A percentile compares a stretch with the other conserved stretches of the same genome.
Conservation (phyloP, 2,113 vertebrate genomes). For the Isurus oxyrinchus region DNA sequence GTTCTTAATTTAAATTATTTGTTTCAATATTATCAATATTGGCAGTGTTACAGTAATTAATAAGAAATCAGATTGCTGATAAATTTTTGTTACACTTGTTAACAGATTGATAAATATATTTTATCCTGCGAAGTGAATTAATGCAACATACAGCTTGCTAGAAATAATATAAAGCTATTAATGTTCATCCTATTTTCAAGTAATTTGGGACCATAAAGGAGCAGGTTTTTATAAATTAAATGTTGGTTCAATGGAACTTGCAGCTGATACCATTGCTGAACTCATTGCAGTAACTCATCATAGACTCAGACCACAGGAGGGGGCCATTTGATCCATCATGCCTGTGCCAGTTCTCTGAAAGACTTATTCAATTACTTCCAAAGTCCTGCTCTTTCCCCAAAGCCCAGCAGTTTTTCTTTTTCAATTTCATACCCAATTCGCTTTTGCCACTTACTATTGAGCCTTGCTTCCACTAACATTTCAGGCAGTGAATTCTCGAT, state of each 20-base stretch:
- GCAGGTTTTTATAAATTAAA: not conserved
- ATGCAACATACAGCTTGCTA: not conserved
- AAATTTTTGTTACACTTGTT: not conserved
- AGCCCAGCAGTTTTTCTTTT: not conserved
- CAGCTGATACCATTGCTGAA: not conserved
- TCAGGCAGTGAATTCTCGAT: not conserved
- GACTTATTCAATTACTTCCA: not conserved
- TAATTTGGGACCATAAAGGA: not conserved
- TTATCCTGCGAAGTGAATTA: not conserved
- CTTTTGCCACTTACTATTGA: not conserved
- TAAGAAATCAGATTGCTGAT: not conserved
- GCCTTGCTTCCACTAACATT: not conserved
- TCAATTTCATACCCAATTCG: not conserved
- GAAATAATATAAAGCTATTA: not conserved
- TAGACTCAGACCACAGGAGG: not conserved
- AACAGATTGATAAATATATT: not conserved
- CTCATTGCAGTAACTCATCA: not conserved
- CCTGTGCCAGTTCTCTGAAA: not conserved
- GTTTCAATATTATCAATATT: not conserved
- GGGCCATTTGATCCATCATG: not conserved
- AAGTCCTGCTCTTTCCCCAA: not conserved
- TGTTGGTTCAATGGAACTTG: not conserved
- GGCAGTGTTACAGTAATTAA: not conserved
- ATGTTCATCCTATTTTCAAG: not conserved
- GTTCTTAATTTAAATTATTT: not conserved